Base-by-base conservation (phyloP, 2,113 vertebrate genomes). In the Colistium nudipinnis region DNA sequence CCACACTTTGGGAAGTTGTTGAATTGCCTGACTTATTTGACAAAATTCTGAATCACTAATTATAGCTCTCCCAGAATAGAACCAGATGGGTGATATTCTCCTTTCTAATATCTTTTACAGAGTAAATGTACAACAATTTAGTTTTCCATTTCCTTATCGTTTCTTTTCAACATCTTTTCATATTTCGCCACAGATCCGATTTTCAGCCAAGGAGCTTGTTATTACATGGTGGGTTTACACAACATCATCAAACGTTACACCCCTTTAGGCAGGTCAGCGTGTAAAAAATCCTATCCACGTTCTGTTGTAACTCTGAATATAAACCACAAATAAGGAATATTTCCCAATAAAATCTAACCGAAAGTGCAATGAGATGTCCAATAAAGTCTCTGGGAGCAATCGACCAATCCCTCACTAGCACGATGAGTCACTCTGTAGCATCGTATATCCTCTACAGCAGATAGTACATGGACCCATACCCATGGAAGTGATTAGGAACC, bases 341-440 rank as follows among this genome's bases (percentile, higher is more conserved):
- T 62, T 48, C 64, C 2, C 35, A 52, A 53, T 73, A 66, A 74
- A 76, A 43, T 41, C 27, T 9, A 9, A 14, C 36, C 47, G 20
- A 53, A 38, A 49, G 39, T 51, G 24, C 49, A 60, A 78, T 60
- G 45, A 74, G 27, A 75, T 57, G 22, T 51, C 62, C 48, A 66
- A 59, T 74, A 60, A 63, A 68, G 20, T 53, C 53, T 49, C n/a
- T 0, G 51, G 25, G 70, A 70, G 59, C 24, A 65, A 61, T 49
- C 20, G 49, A 39, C 55, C 62, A 36, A 45, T 55, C 52, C 52
- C 14, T 41, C 3, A 30, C 33, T 28, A 24, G 52, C 22, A 47
- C 3, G 54, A 76, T 74, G 78, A 88, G 65, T 74, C 78, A 74
- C 22, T 66, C 35, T 77, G 54, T 64, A 22, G 13, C 70, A 64